Base-by-base conservation (phyloP, 2,888 invertebrate genomes). In the Epinotia brunnichana region DNA sequence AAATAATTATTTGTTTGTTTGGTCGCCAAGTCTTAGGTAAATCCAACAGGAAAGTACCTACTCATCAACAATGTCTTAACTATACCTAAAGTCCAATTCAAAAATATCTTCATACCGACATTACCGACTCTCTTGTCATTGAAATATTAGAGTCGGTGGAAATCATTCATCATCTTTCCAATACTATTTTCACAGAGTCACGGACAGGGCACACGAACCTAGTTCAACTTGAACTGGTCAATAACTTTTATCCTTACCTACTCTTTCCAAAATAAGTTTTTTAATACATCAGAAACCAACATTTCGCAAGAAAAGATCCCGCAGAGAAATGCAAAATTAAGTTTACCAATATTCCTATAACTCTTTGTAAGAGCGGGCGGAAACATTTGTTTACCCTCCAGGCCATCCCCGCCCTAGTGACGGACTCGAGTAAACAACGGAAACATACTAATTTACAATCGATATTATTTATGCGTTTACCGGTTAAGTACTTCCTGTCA, bases 391-490 rank as follows among this genome's bases (percentile, higher is more conserved):
- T 73, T 73, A 63, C 67, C 51, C 63, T 62, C 29, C 57, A 53
- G 17, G 54, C 61, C 48, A 51, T 59, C 62, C 35, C 56, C 57
- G 69, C 62, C 48, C 63, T 24, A 24, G 73, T 63, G 73, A 73
- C 63, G 69, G 57, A 62, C 61, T 41, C 56, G 60, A 39, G 56
- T 72, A 72, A 69, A 73, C 73, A 73, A 73, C 73, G 73, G 73
- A 73, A 73, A 73, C 69, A 69, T 69, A 69, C 68, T 73, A 69
- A 73, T 73, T 73, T 69, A 69, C 73, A 69, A 73, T 63, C 61
- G 61, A 73, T 73, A 59, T 73, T 61, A 73, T 69, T 73, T 73
- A 69, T 69, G 51, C 53, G 67, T 68, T 73, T 73, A 73, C 68
- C 73, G 59, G 61, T 68, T 56, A 69, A 63, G 68, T 69, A 63